Conservation (phyloP, 2,888 invertebrate species). For the Caenorhabditis doughertyi region DNA sequence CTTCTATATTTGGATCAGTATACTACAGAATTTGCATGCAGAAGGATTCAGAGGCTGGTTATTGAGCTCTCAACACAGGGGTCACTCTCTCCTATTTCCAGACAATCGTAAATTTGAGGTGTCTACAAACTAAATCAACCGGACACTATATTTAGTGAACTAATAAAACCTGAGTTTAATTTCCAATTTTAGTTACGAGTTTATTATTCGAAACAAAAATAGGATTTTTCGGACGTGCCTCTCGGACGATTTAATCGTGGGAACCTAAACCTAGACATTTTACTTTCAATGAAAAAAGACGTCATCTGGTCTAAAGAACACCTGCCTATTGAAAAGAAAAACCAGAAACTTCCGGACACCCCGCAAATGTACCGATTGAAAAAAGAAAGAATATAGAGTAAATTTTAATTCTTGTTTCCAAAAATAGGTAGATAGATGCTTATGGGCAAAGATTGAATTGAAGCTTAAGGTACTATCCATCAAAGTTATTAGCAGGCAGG, state of each 20-base stretch:
- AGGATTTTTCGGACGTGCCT: too few relatives aligned
- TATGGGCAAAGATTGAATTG: too few relatives aligned
- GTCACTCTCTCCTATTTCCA: neutral
- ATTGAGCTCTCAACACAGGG: neutral
- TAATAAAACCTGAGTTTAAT: neutral
- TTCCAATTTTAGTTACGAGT: neutral
- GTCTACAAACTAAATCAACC: conserved; percentile 12
- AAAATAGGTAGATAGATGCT: too few relatives aligned
- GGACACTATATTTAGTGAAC: neutral
- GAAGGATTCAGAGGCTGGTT: conserved; percentile 3
- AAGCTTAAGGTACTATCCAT: too few relatives aligned
- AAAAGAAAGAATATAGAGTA: neutral
- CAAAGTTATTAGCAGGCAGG: too few relatives aligned
- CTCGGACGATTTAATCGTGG: conserved; percentile 28
- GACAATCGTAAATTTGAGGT: conserved; percentile 33
- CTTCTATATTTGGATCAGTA: conserved; percentile 22
- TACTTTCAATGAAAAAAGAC: conserved; percentile 13
- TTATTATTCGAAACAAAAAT: too few relatives aligned
- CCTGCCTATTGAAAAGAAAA: conserved; percentile 9
- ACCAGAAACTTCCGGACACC: conserved; percentile 36
- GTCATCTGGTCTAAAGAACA: conserved; percentile 45
- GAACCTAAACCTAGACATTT: conserved; percentile 33
- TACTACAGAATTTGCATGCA: neutral
- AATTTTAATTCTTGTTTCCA: too few relatives aligned
- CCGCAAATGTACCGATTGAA: neutral